phyloP scores from a whole-genome alignment of 2,797 vertebrate genomes.

The Pseudochirops cupreus region DNA sequence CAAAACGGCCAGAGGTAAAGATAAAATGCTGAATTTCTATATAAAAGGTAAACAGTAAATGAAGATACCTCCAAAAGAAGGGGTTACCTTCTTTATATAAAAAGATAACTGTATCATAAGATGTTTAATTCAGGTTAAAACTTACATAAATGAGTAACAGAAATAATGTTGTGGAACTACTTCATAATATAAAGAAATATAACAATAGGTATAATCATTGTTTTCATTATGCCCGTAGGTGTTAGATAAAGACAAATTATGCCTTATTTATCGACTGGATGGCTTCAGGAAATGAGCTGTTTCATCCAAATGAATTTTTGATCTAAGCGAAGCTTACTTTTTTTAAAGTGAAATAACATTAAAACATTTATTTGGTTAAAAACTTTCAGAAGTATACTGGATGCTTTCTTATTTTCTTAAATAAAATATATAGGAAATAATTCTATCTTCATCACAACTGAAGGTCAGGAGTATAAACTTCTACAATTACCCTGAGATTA shows the following conservation, averaged over 20 bases:
- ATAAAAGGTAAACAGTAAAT: neutral
- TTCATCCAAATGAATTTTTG: neutral
- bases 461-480: neutral
- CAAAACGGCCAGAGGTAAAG: neutral
- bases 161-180: neutral
- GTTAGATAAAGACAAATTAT: neutral
- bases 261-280: neutral
- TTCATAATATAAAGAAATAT: slow-evolving; percentile 33
- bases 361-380: neutral
- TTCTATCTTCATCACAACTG: neutral
- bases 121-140: neutral
- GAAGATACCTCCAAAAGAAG: neutral
- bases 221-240: neutral
- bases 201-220: neutral
- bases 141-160: neutral
- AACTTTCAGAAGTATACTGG: slow-evolving; percentile 2
- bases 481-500: neutral
- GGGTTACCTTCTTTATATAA: neutral
- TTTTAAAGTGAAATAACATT: slow-evolving; percentile 16
- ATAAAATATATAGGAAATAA: neutral
- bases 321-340: neutral
- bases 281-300: neutral
- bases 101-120: neutral
- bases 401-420: slow-evolving; percentile 8
- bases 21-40: neutral